Evolutionary conservation across 2,888 invertebrate genomes (phyloP).

Genomic region (Tipula confusa): DNA sequence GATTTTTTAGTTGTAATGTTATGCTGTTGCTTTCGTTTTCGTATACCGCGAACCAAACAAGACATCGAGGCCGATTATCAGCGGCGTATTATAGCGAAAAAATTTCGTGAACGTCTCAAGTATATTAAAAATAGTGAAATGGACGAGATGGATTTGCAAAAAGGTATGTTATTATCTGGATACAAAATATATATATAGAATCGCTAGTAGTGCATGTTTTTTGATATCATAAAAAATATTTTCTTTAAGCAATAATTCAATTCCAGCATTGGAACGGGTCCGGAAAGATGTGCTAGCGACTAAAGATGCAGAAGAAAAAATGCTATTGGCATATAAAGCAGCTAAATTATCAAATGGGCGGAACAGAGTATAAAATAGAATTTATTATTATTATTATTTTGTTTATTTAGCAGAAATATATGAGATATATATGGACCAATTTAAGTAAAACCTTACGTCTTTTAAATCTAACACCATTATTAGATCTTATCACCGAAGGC

Average conservation of each 20-base stretch:
- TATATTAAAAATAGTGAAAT: slow-evolving; percentile 80
- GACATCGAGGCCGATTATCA: slow-evolving; percentile 92
- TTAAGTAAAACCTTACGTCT: background rate
- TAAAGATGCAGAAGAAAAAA: slow-evolving; percentile 15
- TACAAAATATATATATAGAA: background rate
- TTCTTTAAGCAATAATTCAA: slow-evolving; percentile 7
- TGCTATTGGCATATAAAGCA: background rate
- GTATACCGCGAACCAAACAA: slow-evolving; percentile 90
- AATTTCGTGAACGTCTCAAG: slow-evolving; percentile 74
- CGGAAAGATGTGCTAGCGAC: background rate
- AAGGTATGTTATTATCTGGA: slow-evolving; percentile 42
- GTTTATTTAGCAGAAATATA: slow-evolving; percentile 12
- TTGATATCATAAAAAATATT: background rate
- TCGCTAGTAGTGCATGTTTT: background rate
- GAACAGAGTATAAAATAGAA: background rate
- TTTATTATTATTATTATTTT: background rate
- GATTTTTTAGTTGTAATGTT: slow-evolving; percentile 44
- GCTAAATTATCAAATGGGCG: background rate
- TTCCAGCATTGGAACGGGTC: slow-evolving; percentile 28
- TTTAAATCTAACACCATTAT: background rate
- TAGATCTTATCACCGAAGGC: background rate
- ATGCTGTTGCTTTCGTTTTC: slow-evolving; percentile 86
- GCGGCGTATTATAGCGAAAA: slow-evolving; percentile 73
- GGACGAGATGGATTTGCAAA: slow-evolving; percentile 57
- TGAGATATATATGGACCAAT: background rate